Percentiles rank a stretch among this genome's conserved stretches.
Evolutionary conservation across 2,888 invertebrate genomes (phyloP).

Genomic region (Oeneis ivallda): DNA sequence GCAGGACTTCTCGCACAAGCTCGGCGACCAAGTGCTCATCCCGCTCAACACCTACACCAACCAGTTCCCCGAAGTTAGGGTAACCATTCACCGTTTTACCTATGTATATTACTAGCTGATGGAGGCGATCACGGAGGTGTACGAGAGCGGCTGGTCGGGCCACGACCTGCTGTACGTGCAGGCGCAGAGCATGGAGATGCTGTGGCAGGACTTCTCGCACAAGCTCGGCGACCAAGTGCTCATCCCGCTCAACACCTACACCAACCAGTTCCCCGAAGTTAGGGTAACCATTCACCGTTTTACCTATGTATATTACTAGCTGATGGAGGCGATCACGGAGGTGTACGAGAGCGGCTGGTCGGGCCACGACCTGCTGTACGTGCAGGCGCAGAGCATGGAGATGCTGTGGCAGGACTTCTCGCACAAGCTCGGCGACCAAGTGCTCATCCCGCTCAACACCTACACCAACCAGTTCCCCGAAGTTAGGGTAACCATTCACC

Average conservation of each 20-base stretch:
- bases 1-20: conserved; percentile 97
- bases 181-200: conserved; percentile 94
- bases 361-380: conserved; percentile 94
- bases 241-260: conserved; percentile 95
- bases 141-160: conserved; percentile 98
- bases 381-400: conserved; percentile 95
- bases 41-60: conserved; percentile 96
- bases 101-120: too few relatives aligned
- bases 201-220: conserved; percentile 98
- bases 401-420: conserved; percentile 98
- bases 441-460: conserved; percentile 94
- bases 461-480: conserved; percentile 98
- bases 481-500: conserved; percentile 89
- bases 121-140: conserved; percentile 96
- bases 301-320: too few relatives aligned
- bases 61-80: conserved; percentile 98
- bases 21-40: conserved; percentile 96
- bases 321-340: conserved; percentile 96
- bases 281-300: conserved; percentile 84
- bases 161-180: conserved; percentile 95
- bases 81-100: conserved; percentile 64
- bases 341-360: conserved; percentile 98
- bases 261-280: conserved; percentile 97
- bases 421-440: conserved; percentile 96
- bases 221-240: conserved; percentile 97